Base-by-base conservation (phyloP, 2,113 vertebrate genomes). In the Podilymbus podiceps region DNA sequence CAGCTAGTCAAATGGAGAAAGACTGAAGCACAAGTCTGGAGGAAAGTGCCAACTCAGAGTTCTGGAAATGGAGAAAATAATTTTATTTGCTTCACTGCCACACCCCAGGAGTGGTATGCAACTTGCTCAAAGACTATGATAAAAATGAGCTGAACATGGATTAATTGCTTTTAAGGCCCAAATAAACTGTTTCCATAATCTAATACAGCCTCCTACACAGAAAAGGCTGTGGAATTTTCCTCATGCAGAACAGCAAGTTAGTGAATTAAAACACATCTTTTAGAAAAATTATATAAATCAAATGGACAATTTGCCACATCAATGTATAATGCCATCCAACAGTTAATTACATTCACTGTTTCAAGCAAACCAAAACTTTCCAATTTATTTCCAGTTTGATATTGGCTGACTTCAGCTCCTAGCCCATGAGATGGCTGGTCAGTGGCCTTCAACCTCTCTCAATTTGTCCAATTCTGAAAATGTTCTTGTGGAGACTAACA, bases 131-230 rank as follows among this genome's bases (percentile, higher is more conserved):
- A 92, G 60, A 56, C 44, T 30, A 47, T 71, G 86, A 92, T 81
- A 94, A 95, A 95, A 95, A 86, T 87, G 38, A 93, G 25, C 64
- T 86, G 79, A 88, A 89, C 14, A n/a, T 21, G 1, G 33, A 68
- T 88, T 88, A 42, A 77, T 69, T 90, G 72, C 52, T 92, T 93
- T 86, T 56, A 89, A 91, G 21, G 82, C 59, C 93, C 93, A 50
- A 80, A 86, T 38, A 89, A 93, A 89, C 31, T 83, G 33, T 49
- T 90, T 84, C 74, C 15, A 15, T 71, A 71, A 87, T 63, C 42
- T 91, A 94, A 86, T 50, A 72, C 7, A 85, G 12, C 25, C 72
- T 92, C 38, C 72, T 77, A 71, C 59, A 64, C 40, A 71, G 35
- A 25, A 96, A 92, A 89, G n/a, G 38, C 42, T 85, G 42, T 63